Percentiles rank a stretch among this genome's conserved stretches.
phyloP scores from a whole-genome alignment of 1,140 invertebrate genomes.

The Branchinecta lindahli region DNA sequence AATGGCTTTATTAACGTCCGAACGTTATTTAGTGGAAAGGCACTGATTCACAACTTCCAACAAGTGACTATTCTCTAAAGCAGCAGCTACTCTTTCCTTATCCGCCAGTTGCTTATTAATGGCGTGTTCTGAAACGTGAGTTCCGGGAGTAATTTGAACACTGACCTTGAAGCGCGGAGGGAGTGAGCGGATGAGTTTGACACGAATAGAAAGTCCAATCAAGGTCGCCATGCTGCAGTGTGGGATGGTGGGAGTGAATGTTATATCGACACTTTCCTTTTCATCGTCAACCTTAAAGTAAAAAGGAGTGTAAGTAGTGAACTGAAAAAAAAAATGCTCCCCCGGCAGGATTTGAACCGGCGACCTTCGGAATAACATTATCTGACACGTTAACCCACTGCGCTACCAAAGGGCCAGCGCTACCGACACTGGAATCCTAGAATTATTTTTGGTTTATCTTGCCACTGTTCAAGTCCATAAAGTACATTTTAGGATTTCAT shows the following conservation, averaged over 20 bases:
- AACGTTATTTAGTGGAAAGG: conserved; percentile 25
- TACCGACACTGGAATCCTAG: too few species aligned
- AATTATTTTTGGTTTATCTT: too few species aligned
- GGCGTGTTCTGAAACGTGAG: conserved; percentile 73
- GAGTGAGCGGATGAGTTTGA: conserved; percentile 72
- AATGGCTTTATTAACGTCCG: too few species aligned
- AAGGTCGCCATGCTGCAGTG: conserved; percentile 98
- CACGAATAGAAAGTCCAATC: conserved; percentile 73
- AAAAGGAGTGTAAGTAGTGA: conserved; percentile 17
- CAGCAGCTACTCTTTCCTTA: conserved; percentile 93
- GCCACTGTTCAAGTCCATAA: too few species aligned
- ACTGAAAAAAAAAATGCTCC: neutral
- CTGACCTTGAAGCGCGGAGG: conserved; percentile 73
- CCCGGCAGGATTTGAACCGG: too few species aligned
- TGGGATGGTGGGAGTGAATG: conserved; percentile 95
- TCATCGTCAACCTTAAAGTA: conserved; percentile 45
- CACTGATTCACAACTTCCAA: conserved; percentile 91
- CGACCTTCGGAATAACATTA: too few species aligned
- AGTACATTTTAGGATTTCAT: too few species aligned
- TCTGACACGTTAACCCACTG: too few species aligned
- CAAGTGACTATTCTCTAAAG: conserved; percentile 79
- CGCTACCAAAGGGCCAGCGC: too few species aligned
- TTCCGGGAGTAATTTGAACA: conserved; percentile 78
- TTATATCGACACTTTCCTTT: conserved; percentile 51
- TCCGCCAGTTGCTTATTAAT: conserved; percentile 97